A percentile compares a stretch with the other conserved stretches of the same genome.
Evolutionary conservation across 2,888 invertebrate genomes (phyloP).

Genomic region (Synergus gifuensis): DNA sequence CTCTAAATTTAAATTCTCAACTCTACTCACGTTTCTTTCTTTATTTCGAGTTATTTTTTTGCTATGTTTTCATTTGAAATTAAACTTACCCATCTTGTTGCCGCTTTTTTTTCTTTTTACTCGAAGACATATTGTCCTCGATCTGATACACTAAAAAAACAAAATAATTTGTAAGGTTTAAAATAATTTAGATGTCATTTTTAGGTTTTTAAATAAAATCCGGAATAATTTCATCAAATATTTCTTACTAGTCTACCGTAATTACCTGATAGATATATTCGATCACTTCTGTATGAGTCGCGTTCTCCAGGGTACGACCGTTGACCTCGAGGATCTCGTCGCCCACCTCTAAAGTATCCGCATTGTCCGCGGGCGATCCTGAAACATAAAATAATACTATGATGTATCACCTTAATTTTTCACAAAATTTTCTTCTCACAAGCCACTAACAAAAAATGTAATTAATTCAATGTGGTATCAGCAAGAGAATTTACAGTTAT

Average conservation of each 20-base stretch:
- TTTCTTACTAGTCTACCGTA: constrained; percentile 17
- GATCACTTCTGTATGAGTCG: constrained; percentile 94
- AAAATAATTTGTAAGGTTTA: constrained; percentile 40
- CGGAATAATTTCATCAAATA: not conserved
- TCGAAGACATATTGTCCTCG: constrained; percentile 95
- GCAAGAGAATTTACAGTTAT: not conserved
- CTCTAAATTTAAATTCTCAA: not conserved
- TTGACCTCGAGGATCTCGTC: constrained; percentile 99
- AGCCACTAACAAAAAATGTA: too few species aligned
- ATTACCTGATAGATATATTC: constrained; percentile 96
- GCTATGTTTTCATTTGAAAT: constrained; percentile 19
- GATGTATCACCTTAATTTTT: not conserved
- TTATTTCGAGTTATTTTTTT: not conserved
- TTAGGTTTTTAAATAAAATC: not conserved
- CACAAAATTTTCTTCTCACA: not conserved
- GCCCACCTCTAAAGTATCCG: constrained; percentile 94
- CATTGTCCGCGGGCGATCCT: constrained; percentile 94
- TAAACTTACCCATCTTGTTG: constrained; percentile 90
- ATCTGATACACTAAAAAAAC: constrained; percentile 92
- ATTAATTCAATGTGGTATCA: too few species aligned
- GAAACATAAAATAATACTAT: constrained; percentile 17
- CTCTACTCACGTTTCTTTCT: not conserved
- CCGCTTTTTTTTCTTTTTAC: constrained; percentile 91
- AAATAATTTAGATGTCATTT: not conserved
- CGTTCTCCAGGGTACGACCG: constrained; percentile 94